Evolutionary conservation across 2,113 vertebrate species (phyloP).

Genomic region (Monopterus albus): DNA sequence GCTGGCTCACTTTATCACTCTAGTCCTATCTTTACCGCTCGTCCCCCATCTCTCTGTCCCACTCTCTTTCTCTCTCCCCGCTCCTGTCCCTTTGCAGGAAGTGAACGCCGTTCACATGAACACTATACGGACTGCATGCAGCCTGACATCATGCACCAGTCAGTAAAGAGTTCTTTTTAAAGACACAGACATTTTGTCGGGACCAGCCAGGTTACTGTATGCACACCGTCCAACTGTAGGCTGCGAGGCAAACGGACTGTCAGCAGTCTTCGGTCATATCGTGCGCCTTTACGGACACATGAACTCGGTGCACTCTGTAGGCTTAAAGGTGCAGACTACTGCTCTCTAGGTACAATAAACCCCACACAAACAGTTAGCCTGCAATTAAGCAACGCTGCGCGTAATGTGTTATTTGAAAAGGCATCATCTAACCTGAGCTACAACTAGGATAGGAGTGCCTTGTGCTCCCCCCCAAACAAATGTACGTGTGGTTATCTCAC

Average conservation of each 20-base stretch:
- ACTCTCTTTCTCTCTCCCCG: conserved; percentile 60
- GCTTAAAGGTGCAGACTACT: conserved; percentile 72
- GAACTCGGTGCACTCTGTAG: conserved; percentile 72
- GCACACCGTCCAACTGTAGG: conserved; percentile 33
- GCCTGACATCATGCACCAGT: conserved; percentile 82
- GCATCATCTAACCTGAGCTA: not conserved
- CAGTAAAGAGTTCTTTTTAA: conserved; percentile 80
- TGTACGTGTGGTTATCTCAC: conserved; percentile 72
- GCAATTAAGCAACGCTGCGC: not conserved
- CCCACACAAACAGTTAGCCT: not conserved
- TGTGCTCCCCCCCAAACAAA: conserved; percentile 22
- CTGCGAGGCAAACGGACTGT: conserved; percentile 22
- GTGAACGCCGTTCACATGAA: conserved; percentile 83
- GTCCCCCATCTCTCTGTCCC: conserved; percentile 63
- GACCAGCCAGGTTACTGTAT: conserved; percentile 39
- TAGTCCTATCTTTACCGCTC: conserved; percentile 61
- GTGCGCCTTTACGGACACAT: conserved; percentile 70
- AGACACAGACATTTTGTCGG: conserved; percentile 76
- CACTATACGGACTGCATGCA: conserved; percentile 71
- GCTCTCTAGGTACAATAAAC: not conserved
- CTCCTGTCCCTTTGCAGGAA: conserved; percentile 82
- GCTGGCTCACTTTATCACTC: conserved; percentile 66
- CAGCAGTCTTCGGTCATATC: conserved; percentile 31
- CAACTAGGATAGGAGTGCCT: not conserved
- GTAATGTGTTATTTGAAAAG: not conserved